Percentiles rank a stretch among this genome's conserved stretches.
Conservation (phyloP, 2,888 invertebrate species). For the Melinaea menophilus region DNA sequence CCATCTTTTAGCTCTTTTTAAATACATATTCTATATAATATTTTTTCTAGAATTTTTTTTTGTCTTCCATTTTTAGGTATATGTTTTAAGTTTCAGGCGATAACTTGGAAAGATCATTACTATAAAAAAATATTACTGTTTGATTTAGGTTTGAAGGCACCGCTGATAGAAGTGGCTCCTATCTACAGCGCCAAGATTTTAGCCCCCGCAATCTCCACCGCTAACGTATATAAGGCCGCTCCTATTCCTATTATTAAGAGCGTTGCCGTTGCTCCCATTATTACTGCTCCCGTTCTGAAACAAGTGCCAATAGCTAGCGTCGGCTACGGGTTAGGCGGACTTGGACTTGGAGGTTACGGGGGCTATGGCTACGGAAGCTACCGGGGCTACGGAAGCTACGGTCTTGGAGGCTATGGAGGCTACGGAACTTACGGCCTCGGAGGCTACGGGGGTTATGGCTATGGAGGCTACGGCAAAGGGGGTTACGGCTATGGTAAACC, state of each 20-base stretch:
- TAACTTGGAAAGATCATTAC: too few species aligned
- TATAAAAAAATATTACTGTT: too few species aligned
- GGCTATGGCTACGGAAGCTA: slow-evolving; percentile 24
- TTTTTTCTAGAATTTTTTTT: too few species aligned
- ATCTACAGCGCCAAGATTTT: slow-evolving; percentile 40
- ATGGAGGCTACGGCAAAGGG: slow-evolving; percentile 26
- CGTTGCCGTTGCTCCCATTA: slow-evolving; percentile 44
- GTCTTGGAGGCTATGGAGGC: slow-evolving; percentile 30
- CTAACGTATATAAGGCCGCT: slow-evolving; percentile 56
- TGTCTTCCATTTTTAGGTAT: too few species aligned
- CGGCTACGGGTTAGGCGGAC: not conserved
- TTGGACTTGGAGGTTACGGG: slow-evolving; percentile 7
- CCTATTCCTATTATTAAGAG: slow-evolving; percentile 59
- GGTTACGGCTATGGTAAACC: slow-evolving; percentile 27
- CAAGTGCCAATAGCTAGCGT: slow-evolving; percentile 36
- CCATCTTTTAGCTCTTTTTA: too few species aligned
- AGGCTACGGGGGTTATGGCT: slow-evolving; percentile 34
- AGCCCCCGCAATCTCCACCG: slow-evolving; percentile 57
- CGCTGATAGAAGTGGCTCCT: slow-evolving; percentile 13
- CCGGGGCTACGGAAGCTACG: slow-evolving; percentile 28
- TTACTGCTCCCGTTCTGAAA: slow-evolving; percentile 45
- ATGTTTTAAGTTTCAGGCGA: not conserved
- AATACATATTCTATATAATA: too few species aligned
- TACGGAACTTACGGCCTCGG: slow-evolving; percentile 29
- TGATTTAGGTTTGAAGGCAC: slow-evolving; percentile 24